Evolutionary conservation across 1,140 invertebrate species (phyloP).

Genomic region (Melanaphis sacchari): DNA sequence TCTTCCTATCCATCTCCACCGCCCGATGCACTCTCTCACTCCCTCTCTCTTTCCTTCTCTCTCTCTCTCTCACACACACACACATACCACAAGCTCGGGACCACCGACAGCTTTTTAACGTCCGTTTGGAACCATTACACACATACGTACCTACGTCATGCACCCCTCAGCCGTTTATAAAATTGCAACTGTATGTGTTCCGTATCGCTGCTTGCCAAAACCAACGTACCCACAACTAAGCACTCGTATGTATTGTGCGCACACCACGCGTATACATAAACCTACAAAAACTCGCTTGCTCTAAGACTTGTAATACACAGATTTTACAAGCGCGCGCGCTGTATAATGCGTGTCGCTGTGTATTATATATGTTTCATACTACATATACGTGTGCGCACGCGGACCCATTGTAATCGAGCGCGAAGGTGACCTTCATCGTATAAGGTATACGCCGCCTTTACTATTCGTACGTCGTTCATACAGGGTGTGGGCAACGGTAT

Average conservation of each 20-base stretch:
- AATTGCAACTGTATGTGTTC: background rate
- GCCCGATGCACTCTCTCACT: too few species aligned
- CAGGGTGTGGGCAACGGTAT: background rate
- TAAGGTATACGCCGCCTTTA: slow-evolving; percentile 4
- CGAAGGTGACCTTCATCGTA: background rate
- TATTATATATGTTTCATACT: background rate
- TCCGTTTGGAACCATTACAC: background rate
- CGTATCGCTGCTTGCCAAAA: background rate
- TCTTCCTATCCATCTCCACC: background rate
- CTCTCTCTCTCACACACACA: too few species aligned
- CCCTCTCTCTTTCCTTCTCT: too few species aligned
- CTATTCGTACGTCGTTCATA: background rate
- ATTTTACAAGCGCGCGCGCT: background rate
- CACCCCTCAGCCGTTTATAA: too few species aligned
- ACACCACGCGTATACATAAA: too few species aligned
- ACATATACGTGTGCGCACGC: background rate
- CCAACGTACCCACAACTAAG: background rate
- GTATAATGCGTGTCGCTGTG: background rate
- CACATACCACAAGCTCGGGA: background rate
- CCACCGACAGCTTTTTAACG: background rate
- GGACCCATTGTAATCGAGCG: background rate
- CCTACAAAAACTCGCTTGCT: too few species aligned
- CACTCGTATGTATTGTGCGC: too few species aligned
- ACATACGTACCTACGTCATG: background rate
- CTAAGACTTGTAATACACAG: background rate